Evolutionary conservation across 2,113 vertebrate genomes (phyloP).

Genomic region (Catharus bicknelli): DNA sequence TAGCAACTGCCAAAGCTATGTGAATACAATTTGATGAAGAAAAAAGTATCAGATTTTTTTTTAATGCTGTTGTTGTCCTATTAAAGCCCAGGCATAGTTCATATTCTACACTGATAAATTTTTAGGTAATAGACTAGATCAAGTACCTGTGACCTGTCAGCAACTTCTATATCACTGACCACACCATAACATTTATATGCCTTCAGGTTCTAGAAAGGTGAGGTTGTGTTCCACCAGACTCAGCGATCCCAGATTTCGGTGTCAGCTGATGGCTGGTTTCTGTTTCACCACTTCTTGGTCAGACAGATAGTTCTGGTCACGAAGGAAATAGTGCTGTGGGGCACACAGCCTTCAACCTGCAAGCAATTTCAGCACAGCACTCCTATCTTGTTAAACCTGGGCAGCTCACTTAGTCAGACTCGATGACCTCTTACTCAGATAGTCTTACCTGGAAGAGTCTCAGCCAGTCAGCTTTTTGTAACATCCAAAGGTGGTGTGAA

Average conservation of each 20-base stretch:
- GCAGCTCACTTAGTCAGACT: background rate
- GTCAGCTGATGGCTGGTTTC: background rate
- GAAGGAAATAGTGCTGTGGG: background rate
- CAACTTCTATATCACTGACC: background rate
- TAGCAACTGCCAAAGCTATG: background rate
- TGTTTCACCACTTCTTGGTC: background rate
- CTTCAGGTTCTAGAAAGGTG: background rate
- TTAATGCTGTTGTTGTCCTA: background rate
- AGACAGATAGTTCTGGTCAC: background rate
- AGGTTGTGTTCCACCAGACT: background rate
- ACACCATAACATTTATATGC: background rate
- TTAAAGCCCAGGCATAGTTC: background rate
- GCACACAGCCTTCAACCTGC: background rate
- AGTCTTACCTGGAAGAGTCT: background rate
- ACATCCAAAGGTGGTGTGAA: background rate
- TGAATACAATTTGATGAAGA: background rate
- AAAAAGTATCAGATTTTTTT: background rate
- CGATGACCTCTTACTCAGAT: background rate
- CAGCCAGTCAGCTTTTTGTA: background rate
- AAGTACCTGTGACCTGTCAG: background rate
- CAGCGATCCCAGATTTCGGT: background rate
- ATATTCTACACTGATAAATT: background rate
- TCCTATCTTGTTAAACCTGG: background rate
- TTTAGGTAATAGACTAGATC: background rate
- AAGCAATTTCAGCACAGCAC: background rate